Conservation (phyloP, 2,797 vertebrate species). For the Poeciliopsis infans region DNA sequence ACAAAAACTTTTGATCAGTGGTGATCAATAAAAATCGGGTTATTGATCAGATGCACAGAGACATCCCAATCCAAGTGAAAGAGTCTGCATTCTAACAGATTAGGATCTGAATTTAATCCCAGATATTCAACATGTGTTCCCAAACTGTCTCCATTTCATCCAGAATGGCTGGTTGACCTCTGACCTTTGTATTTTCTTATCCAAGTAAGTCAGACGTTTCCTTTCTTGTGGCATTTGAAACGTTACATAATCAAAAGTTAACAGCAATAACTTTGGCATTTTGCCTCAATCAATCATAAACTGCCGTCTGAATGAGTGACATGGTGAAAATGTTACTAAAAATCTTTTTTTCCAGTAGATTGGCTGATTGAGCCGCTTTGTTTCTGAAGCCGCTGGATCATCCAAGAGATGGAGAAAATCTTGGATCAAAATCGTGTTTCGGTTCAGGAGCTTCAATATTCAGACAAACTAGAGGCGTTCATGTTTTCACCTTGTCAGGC, state of each 20-base stretch:
- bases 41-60: not conserved
- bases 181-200: no score
- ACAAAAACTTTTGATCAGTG: not conserved
- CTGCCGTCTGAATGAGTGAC: no score
- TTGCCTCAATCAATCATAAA: no score
- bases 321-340: no score
- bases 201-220: no score
- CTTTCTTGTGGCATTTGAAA: no score
- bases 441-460: not conserved
- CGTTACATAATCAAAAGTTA: no score
- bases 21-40: not conserved
- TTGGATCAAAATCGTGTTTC: not conserved
- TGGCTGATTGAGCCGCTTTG: not conserved
- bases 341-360: not conserved
- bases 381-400: not conserved
- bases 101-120: not conserved
- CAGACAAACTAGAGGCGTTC: not conserved
- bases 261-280: no score
- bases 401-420: not conserved
- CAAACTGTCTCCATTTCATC: no score
- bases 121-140: not conserved
- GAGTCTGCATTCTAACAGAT: not conserved
- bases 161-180: no score
- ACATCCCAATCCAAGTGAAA: not conserved
- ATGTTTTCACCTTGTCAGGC: not conserved